These are phyloP conservation scores for Malurus leucopterus DNA, from an alignment of 2,797 vertebrate genomes.

Conservation along the genomic window DNA sequence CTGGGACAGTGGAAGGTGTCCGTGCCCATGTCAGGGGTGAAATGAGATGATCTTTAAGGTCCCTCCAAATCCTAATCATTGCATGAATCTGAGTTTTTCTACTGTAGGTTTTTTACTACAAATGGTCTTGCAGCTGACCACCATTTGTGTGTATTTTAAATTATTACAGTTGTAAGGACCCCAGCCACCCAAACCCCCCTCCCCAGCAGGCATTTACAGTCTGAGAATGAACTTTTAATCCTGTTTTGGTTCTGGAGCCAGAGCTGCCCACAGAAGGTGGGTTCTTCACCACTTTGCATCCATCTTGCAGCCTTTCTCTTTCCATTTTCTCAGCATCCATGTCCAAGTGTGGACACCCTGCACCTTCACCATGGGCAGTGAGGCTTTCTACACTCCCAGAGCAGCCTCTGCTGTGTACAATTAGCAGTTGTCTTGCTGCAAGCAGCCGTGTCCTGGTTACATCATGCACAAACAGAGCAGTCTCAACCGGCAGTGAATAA, in stretches of 20 bases:
- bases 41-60: background rate
- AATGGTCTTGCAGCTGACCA: background rate
- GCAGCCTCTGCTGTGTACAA: background rate
- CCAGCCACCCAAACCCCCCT: background rate
- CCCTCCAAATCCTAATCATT: background rate
- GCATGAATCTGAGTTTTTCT: background rate
- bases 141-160: background rate
- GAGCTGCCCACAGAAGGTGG: background rate
- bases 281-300: background rate
- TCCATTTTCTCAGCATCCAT: background rate
- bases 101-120: background rate
- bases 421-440: background rate
- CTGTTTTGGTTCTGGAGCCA: background rate
- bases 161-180: background rate
- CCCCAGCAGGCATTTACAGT: background rate
- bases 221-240: background rate
- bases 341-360: background rate
- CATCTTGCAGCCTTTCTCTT: background rate
- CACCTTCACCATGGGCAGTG: background rate
- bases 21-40: background rate
- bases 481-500: background rate
- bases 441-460: background rate
- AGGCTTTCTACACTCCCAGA: background rate
- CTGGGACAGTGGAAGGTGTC: rapidly evolving
- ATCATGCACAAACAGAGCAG: background rate